These are phyloP conservation scores for Drosophila watanabei DNA, from an alignment of 1,140 invertebrate species.

Conservation along the genomic window DNA sequence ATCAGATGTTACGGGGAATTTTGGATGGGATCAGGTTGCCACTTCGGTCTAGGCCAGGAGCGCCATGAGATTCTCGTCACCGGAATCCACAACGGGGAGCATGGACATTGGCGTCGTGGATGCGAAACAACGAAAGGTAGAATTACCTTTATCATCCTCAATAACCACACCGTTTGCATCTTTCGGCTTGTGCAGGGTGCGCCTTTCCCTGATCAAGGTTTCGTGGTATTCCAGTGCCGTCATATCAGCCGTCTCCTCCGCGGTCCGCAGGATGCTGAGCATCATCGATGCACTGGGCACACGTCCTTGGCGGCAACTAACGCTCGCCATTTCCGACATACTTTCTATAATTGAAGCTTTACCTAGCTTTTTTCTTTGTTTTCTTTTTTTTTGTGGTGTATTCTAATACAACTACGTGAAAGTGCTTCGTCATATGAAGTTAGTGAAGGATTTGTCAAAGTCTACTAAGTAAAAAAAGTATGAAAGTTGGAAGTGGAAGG, in stretches of 20 bases:
- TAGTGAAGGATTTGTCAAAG: neutral
- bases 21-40: neutral
- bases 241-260: slow-evolving; percentile 18
- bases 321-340: neutral
- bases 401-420: neutral
- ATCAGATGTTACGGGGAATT: neutral
- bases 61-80: slow-evolving; percentile 32
- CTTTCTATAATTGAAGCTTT: neutral
- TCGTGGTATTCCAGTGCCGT: slow-evolving; percentile 47
- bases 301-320: neutral
- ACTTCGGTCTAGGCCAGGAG: neutral
- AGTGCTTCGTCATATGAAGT: neutral
- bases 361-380: no score
- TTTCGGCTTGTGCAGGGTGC: slow-evolving; percentile 11
- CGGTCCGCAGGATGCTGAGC: neutral
- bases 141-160: slow-evolving; percentile 20
- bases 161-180: neutral
- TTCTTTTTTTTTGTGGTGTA: neutral
- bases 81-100: slow-evolving; percentile 18
- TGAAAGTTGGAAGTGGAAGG: neutral
- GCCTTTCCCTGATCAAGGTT: slow-evolving; percentile 34
- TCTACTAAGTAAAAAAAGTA: neutral
- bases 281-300: slow-evolving; percentile 3
- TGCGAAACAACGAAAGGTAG: neutral
- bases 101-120: no score